Base-by-base conservation (phyloP, 2,888 invertebrate genomes). In the Sceliomorpha sp. region DNA sequence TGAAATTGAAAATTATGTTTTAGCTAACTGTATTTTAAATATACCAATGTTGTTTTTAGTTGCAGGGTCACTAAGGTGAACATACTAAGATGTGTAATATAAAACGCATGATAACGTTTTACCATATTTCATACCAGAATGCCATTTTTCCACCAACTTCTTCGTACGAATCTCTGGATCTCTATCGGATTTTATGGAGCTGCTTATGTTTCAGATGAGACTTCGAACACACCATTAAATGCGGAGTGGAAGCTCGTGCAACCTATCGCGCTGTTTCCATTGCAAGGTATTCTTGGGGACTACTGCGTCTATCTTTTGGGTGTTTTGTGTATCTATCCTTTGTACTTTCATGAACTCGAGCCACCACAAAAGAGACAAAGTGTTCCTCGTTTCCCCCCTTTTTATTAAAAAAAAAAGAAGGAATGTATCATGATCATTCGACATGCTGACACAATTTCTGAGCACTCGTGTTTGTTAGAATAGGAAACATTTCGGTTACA, bases 201-300 rank as follows among this genome's bases (percentile, higher is more conserved):
- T 88, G 85, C 87, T 88, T 88, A 85, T 88, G 88, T 88, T 88
- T 88, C 88, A 88, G 88, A 88, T 88, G 83, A 81, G 81, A 84
- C 86, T 81, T 83, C 81, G 78, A 84, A 82, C n/a, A 82, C 82
- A 84, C 76, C 80, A 78, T 85, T 83, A 86, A 83, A 81, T 81
- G 81, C 78, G 78, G 81, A 79, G 72, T 50, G 45, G 87, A 87
- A 86, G 79, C 82, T 79, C 81, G 80, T 82, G 77, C 79, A 85
- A 87, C 86, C 81, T 77, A 83, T 82, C 83, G 85, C 83, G 82
- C 85, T 82, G 88, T 83, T 86, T 85, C 85, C 87, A 86, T 85
- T 88, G 84, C 87, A 88, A 88, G 88, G 88, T 88, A 88, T 87
- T 88, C 88, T 85, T 84, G 84, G 86, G 84, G 85, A 80, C 79